A percentile compares a stretch with the other conserved stretches of the same genome.
phyloP scores from a whole-genome alignment of 2,888 invertebrate genomes.

The Spodoptera exigua region DNA sequence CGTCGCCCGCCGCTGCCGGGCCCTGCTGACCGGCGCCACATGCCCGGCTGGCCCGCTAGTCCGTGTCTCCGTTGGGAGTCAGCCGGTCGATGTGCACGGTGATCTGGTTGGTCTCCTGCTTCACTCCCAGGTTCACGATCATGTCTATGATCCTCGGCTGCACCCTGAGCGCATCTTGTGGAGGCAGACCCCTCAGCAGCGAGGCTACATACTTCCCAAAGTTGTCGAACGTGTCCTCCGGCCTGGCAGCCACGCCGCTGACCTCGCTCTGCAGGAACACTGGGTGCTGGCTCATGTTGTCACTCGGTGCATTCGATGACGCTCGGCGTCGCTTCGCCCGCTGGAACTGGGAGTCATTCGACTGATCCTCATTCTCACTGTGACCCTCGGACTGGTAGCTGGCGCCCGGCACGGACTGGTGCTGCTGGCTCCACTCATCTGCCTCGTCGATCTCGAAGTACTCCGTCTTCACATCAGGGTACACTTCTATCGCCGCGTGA shows the following conservation, averaged over 20 bases:
- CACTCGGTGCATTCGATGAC: slow-evolving; percentile 24
- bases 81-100: slow-evolving; percentile 12
- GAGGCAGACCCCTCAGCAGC: slow-evolving; percentile 64
- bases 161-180: slow-evolving; percentile 59
- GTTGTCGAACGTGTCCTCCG: slow-evolving; percentile 64
- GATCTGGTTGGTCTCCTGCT: not conserved
- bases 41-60: slow-evolving; percentile 9
- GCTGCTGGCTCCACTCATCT: slow-evolving; percentile 28
- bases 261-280: slow-evolving; percentile 8
- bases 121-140: slow-evolving; percentile 41
- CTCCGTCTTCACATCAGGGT: slow-evolving; percentile 30
- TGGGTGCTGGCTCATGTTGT: slow-evolving; percentile 13
- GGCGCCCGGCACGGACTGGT: slow-evolving; percentile 13
- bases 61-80: slow-evolving; percentile 10
- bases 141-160: slow-evolving; percentile 64
- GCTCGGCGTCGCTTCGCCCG: slow-evolving; percentile 21
- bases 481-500: not conserved
- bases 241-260: not conserved
- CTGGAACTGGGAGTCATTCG: slow-evolving; percentile 19
- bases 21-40: not conserved
- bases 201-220: slow-evolving; percentile 72
- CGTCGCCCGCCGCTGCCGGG: no score
- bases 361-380: slow-evolving; percentile 34
- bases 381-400: slow-evolving; percentile 26
- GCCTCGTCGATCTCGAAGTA: slow-evolving; percentile 29